These are phyloP conservation scores for Bufotes viridis DNA, from an alignment of 2,797 vertebrate species.

Conservation along the genomic window DNA sequence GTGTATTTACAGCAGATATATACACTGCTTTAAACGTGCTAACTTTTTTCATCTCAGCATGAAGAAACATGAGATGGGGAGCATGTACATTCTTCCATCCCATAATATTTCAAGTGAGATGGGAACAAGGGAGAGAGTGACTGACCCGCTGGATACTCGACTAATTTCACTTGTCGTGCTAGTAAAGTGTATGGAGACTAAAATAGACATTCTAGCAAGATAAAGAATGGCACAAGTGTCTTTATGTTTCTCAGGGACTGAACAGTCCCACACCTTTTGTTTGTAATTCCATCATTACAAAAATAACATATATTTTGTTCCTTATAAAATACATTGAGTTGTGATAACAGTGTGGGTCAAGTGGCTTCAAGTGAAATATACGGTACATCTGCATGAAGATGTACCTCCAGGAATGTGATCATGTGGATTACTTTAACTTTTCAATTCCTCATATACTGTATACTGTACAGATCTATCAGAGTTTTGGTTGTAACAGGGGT, in stretches of 20 bases:
- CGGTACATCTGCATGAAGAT: neutral
- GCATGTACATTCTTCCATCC: neutral
- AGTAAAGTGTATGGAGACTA: neutral
- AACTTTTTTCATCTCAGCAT: neutral
- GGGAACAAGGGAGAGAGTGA: neutral
- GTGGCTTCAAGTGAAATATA: neutral
- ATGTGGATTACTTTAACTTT: neutral
- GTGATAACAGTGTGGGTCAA: neutral
- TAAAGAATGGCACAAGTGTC: neutral
- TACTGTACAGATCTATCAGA: no score
- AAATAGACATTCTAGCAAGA: neutral
- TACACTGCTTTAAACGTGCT: neutral
- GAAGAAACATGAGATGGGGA: neutral
- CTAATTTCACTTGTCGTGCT: neutral
- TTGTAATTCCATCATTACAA: neutral
- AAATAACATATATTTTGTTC: neutral
- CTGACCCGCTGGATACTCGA: slow-evolving; percentile 4
- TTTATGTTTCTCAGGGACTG: neutral
- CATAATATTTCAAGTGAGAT: neutral
- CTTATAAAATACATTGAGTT: no score
- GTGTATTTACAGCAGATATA: no score
- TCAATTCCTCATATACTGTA: no score
- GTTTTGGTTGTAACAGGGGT: no score
- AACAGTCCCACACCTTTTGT: neutral
- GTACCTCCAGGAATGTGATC: neutral